phyloP scores from a whole-genome alignment of 92 coral and sea anemone genomes.

The Heliopora coerulea region DNA sequence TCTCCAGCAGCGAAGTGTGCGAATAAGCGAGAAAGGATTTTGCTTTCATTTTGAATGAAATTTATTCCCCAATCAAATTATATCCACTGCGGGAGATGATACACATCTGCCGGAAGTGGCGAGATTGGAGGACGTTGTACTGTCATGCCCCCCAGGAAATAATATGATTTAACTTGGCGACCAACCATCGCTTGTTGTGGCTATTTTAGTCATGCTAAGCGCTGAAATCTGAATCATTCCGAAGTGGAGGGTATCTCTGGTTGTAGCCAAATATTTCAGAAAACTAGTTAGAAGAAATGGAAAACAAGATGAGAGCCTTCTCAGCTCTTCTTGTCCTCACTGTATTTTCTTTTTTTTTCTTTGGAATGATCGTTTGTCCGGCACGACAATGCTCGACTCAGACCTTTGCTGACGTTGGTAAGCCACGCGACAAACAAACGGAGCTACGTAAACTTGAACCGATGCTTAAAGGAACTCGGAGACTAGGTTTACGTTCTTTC shows the following conservation, averaged over 20 bases:
- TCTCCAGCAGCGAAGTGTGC: too few species aligned
- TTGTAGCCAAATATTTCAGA: constrained; percentile 26
- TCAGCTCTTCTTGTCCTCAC: constrained; percentile 18
- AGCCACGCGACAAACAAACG: background rate
- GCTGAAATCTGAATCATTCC: constrained; percentile 43
- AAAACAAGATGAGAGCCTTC: constrained; percentile 22
- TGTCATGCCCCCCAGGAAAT: constrained; percentile 17
- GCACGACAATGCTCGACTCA: constrained; percentile 13
- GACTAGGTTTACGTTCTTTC: constrained; percentile 16
- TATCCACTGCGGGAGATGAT: too few species aligned
- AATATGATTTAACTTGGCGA: constrained; percentile 31
- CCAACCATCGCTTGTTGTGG: constrained; percentile 35
- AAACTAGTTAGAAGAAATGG: constrained; percentile 14
- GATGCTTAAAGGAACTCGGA: constrained; percentile 25
- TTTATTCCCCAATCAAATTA: too few species aligned
- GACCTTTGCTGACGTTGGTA: background rate
- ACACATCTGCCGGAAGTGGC: constrained; percentile 47
- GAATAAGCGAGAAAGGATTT: too few species aligned
- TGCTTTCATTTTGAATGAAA: too few species aligned
- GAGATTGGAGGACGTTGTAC: constrained; percentile 19
- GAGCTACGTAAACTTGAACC: background rate
- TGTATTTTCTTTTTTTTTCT: constrained; percentile 24
- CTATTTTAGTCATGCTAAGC: constrained; percentile 42
- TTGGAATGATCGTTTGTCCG: constrained; percentile 12
- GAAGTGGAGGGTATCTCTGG: constrained; percentile 31